These are phyloP conservation scores for Oikopleura albicans DNA, from an alignment of 23 tunicate species.

Conservation along the genomic window DNA sequence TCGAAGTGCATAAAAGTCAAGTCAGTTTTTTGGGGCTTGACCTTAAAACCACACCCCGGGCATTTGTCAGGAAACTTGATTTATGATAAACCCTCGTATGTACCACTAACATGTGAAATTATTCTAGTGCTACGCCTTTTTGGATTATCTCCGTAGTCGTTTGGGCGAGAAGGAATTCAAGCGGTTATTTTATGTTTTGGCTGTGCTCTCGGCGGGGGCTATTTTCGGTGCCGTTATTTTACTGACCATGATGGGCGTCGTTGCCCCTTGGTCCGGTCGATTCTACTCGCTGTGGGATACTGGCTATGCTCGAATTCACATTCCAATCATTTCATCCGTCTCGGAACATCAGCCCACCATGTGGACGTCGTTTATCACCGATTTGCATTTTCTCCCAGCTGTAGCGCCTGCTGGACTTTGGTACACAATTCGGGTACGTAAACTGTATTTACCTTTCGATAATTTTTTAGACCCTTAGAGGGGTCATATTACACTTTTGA, in stretches of 20 bases:
- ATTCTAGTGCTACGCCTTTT: not conserved
- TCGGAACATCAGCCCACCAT: conserved; percentile 99
- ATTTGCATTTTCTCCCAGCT: conserved; percentile 31
- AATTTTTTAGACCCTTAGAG: too few species aligned
- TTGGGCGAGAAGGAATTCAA: conserved; percentile 8
- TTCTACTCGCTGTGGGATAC: conserved; percentile 96
- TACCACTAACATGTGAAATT: too few species aligned
- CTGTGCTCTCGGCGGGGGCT: not conserved
- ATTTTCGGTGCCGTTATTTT: not conserved
- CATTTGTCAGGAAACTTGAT: too few species aligned
- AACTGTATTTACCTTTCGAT: too few species aligned
- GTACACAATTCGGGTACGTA: conserved; percentile 36
- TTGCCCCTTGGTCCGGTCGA: conserved; percentile 99
- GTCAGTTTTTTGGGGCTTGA: too few species aligned
- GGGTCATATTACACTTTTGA: not conserved
- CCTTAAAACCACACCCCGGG: too few species aligned
- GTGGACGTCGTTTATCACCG: conserved; percentile 57
- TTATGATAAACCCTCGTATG: too few species aligned
- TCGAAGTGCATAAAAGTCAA: too few species aligned
- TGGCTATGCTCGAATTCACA: conserved; percentile 25
- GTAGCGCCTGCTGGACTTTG: conserved; percentile 90
- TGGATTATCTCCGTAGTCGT: not conserved
- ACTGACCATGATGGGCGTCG: conserved; percentile 35
- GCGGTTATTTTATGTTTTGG: not conserved
- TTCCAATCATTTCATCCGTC: conserved; percentile 97